Evolutionary conservation across 2,888 invertebrate species (phyloP).

Genomic region (Bembecia ichneumoniformis): DNA sequence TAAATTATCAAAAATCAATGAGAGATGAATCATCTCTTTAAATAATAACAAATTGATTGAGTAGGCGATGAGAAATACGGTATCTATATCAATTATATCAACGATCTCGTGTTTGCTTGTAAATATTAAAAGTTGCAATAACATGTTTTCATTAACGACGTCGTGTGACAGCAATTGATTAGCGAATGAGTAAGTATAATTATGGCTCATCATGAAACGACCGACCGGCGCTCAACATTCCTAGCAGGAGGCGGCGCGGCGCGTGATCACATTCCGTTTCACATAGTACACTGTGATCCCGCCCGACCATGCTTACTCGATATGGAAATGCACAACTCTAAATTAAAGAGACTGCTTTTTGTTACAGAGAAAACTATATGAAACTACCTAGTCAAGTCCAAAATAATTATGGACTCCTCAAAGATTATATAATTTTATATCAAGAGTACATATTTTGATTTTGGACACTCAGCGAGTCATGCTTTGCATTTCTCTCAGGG

Average conservation of each 20-base stretch:
- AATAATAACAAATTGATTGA: neutral
- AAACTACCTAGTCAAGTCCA: no score
- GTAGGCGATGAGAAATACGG: neutral
- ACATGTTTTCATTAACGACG: neutral
- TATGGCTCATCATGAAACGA: slow-evolving; percentile 2
- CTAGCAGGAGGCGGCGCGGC: slow-evolving; percentile 48
- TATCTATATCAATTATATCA: no score
- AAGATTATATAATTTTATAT: no score
- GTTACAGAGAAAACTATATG: no score
- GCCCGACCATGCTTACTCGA: neutral
- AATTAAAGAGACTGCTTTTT: neutral
- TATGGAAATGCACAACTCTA: neutral
- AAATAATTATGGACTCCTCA: no score
- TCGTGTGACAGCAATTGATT: neutral
- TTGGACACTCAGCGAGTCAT: no score
- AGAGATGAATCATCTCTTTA: no score
- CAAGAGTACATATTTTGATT: no score
- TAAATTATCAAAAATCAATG: no score
- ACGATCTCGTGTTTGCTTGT: neutral
- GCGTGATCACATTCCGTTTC: slow-evolving; percentile 62
- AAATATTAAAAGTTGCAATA: neutral
- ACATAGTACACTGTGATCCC: slow-evolving; percentile 24
- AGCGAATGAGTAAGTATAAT: neutral
- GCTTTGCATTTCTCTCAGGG: no score
- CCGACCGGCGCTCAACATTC: slow-evolving; percentile 28